Percentiles rank a stretch among this genome's conserved stretches.
These are phyloP conservation scores for Alviniconcha strummeri DNA, from an alignment of 2,888 invertebrate genomes.

Conservation along the genomic window DNA sequence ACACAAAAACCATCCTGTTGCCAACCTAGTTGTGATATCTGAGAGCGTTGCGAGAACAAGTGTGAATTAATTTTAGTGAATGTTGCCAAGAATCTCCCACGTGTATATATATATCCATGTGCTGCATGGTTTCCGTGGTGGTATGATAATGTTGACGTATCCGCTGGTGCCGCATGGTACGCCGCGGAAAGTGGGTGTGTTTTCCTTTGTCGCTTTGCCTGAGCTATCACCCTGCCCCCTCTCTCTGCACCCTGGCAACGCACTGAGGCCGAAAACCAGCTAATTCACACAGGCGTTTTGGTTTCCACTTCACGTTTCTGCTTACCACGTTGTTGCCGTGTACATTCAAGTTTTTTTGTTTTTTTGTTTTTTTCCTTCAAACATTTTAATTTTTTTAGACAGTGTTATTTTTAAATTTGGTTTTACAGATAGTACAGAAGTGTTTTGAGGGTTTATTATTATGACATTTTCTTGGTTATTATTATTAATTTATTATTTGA, in stretches of 20 bases:
- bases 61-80: too few species aligned
- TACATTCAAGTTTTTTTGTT: too few species aligned
- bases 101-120: too few species aligned
- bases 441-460: too few species aligned
- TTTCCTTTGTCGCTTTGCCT: slow-evolving; percentile 10
- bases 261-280: not conserved
- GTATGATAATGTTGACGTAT: not conserved
- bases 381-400: not conserved
- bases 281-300: not conserved
- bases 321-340: not conserved
- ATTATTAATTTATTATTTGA: too few species aligned
- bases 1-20: slow-evolving; percentile 22
- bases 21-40: not conserved
- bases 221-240: not conserved
- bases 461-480: too few species aligned
- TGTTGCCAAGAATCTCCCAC: too few species aligned
- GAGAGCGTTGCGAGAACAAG: too few species aligned
- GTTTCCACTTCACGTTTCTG: not conserved
- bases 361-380: not conserved
- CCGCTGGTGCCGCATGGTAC: not conserved
- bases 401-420: not conserved
- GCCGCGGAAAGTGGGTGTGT: slow-evolving; percentile 22
- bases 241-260: slow-evolving; percentile 13
- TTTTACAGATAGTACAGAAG: too few species aligned
- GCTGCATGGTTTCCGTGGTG: too few species aligned